These are phyloP conservation scores for Sicus ferrugineus DNA, from an alignment of 2,888 invertebrate genomes.

Conservation along the genomic window DNA sequence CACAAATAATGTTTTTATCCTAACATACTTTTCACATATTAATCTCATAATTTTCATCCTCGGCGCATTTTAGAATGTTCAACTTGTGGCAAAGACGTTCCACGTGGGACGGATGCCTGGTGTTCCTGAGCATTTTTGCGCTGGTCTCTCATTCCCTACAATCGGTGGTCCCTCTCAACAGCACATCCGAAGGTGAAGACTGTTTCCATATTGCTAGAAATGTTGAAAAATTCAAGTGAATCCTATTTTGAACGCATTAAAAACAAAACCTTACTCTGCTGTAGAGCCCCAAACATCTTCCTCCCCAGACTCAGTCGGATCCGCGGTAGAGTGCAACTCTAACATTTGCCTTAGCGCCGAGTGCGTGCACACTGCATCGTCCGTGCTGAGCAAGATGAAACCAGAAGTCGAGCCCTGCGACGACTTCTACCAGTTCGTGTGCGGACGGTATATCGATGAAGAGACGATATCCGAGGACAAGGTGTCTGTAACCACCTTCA, in stretches of 20 bases:
- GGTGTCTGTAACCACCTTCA: conserved; percentile 63
- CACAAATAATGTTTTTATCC: not conserved
- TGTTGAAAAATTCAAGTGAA: no score
- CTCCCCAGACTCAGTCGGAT: no score
- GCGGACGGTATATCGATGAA: conserved; percentile 74
- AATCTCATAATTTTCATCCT: no score
- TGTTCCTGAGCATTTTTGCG: conserved; percentile 69
- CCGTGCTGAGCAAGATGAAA: conserved; percentile 74
- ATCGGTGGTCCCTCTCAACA: conserved; percentile 65
- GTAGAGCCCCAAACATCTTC: conserved; percentile 44
- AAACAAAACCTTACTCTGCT: conserved; percentile 13
- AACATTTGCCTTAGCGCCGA: conserved; percentile 76
- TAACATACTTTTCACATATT: not conserved
- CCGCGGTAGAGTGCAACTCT: conserved; percentile 38
- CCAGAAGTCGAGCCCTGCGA: conserved; percentile 75
- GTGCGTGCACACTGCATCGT: conserved; percentile 79
- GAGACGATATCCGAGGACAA: conserved; percentile 77
- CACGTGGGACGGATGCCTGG: conserved; percentile 75
- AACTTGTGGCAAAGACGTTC: conserved; percentile 84
- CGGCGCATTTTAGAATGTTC: no score
- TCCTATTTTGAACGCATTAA: no score
- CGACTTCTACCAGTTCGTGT: conserved; percentile 80
- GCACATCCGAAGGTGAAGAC: conserved; percentile 54
- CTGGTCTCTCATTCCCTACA: conserved; percentile 71
- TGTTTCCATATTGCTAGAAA: not conserved